phyloP scores from a whole-genome alignment of 2,888 invertebrate genomes.

The Ecliptopera silaceata region DNA sequence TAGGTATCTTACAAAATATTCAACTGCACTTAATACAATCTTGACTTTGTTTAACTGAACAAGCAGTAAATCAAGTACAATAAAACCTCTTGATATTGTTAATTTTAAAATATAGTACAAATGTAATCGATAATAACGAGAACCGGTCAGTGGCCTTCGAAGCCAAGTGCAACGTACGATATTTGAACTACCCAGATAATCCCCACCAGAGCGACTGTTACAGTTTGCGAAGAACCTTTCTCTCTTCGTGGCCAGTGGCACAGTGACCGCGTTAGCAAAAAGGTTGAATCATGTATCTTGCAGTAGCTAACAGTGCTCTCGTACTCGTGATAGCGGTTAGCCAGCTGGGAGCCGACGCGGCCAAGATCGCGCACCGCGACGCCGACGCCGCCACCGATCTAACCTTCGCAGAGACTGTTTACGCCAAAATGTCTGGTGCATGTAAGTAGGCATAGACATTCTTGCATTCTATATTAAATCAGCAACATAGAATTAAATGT shows the following conservation, averaged over 20 bases:
- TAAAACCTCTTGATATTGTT: not conserved
- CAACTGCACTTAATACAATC: no score
- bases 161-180: slow-evolving; percentile 49
- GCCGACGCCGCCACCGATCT: slow-evolving; percentile 47
- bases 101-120: not conserved
- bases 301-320: slow-evolving; percentile 42
- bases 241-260: slow-evolving; percentile 73
- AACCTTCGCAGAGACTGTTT: slow-evolving; percentile 70
- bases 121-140: slow-evolving; percentile 1
- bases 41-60: no score
- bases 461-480: slow-evolving; percentile 32
- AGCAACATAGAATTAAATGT: slow-evolving; percentile 1
- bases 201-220: slow-evolving; percentile 60
- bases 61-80: not conserved
- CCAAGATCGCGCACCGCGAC: slow-evolving; percentile 33
- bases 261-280: slow-evolving; percentile 73
- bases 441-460: slow-evolving; percentile 64
- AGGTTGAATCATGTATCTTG: slow-evolving; percentile 68
- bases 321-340: slow-evolving; percentile 52
- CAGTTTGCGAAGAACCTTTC: slow-evolving; percentile 65
- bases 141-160: slow-evolving; percentile 50
- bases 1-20: no score
- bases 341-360: slow-evolving; percentile 36
- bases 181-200: slow-evolving; percentile 60
- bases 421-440: slow-evolving; percentile 71